These are phyloP conservation scores for Podarcis cretensis DNA, from an alignment of 2,113 vertebrate species.

Conservation along the genomic window DNA sequence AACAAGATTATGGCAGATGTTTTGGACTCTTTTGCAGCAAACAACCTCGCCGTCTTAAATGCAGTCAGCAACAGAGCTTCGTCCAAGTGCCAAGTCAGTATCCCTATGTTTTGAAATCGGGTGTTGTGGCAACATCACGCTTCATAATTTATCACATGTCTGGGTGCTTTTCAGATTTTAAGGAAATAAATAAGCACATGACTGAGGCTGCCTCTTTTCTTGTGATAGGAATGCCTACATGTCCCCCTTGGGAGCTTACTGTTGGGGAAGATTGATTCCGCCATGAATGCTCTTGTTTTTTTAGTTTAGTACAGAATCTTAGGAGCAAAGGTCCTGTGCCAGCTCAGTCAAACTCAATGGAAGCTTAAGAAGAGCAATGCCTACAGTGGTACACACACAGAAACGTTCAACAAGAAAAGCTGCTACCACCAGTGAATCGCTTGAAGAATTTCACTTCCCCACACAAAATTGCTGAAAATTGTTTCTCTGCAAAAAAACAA, in stretches of 20 bases:
- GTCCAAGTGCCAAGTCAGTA: constrained; percentile 26
- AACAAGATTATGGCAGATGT: constrained; percentile 51
- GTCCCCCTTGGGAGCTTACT: not conserved
- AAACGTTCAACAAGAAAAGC: not conserved
- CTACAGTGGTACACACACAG: not conserved
- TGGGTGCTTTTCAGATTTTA: not conserved
- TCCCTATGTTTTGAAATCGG: constrained; percentile 61
- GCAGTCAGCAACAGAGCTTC: constrained; percentile 41
- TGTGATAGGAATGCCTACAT: rapidly evolving
- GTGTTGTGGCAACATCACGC: constrained; percentile 43
- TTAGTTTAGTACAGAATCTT: not conserved
- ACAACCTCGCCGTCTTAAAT: constrained; percentile 36
- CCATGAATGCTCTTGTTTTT: not conserved
- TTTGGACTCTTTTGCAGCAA: constrained; percentile 48
- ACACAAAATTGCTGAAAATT: not conserved
- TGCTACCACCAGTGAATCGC: not conserved
- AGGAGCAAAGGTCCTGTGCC: not conserved
- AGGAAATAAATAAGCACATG: not conserved
- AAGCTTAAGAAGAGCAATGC: too few relatives aligned
- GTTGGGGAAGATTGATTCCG: not conserved
- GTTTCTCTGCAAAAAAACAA: not conserved
- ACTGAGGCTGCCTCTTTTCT: not conserved
- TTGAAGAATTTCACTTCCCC: not conserved
- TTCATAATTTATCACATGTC: constrained; percentile 1
- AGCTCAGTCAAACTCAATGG: not conserved